Base-by-base conservation (phyloP, 2,797 vertebrate species). In the Tragopan temminckii region DNA sequence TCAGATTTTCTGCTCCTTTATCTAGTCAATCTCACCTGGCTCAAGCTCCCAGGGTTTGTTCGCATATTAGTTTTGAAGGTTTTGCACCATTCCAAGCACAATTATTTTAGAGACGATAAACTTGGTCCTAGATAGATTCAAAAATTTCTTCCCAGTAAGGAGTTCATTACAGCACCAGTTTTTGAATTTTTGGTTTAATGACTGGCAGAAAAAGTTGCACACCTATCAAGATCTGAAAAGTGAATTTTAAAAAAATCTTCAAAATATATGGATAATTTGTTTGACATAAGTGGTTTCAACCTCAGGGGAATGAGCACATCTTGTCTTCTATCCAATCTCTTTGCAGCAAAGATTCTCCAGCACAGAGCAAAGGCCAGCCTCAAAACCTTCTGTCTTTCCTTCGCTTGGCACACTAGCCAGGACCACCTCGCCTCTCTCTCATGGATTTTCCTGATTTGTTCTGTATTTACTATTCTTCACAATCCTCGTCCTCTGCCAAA, bases 361-460 rank as follows among this genome's bases (percentile, higher is more conserved):
- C 57, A 45, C 4, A 27, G 38, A 77, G 43, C 13, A 31, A 48
- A 77, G 21, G 21, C 50, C 5, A 9, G 24, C 52, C 19, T 76
- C 33, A 24, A 6, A 45, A 9, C 0, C 36, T 72, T 9, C n/a
- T 85, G 5, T 20, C 13, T 68, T 89, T 46, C 20, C 7, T 3
- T 59, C 1, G 0, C 7, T 35, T 67, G 19, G 31, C 43, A 71
- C 15, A 25, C 0, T 35, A 69, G 35, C 16, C 21, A 3, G 2
- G 11, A 57, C 66, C 11, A 4, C 57, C 11, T 68, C 9, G 48
- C 17, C 31, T 33, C 7, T 48, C 33, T 66, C 11, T 29, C 10
- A 3, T 0, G 0, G 25, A 58, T 72, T 78, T 67, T 29, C 4
- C 5, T 4, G 8, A 12, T 5, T 16, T 38, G 42, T 62, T 58